phyloP scores from a whole-genome alignment of 2,797 vertebrate species.

The Anas bernieri region DNA sequence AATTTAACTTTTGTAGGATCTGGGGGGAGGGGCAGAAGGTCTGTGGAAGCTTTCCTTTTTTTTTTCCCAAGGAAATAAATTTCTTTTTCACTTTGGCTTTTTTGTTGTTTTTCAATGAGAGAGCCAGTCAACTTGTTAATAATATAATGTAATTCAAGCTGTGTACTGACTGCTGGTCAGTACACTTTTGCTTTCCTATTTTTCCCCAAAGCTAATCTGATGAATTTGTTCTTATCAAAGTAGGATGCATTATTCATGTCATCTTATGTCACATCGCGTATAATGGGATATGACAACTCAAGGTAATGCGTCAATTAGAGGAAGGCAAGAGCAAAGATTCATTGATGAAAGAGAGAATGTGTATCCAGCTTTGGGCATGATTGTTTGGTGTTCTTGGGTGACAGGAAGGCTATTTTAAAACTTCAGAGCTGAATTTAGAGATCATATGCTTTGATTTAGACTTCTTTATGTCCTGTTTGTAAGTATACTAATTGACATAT shows the following conservation, averaged over 20 bases:
- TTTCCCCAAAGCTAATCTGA: not conserved
- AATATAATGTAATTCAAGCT: not conserved
- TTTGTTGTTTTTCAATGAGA: not conserved
- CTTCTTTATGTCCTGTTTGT: not conserved
- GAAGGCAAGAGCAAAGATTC: not conserved
- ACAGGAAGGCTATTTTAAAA: not conserved
- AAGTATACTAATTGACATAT: not conserved
- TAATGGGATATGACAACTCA: conserved; percentile 21
- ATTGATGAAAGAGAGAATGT: not conserved
- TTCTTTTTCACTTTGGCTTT: not conserved
- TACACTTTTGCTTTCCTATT: not conserved
- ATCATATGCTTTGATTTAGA: not conserved
- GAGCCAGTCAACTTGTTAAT: not conserved
- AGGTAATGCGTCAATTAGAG: not conserved
- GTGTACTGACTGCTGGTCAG: not conserved
- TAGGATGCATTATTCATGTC: not conserved
- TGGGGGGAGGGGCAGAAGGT: not conserved
- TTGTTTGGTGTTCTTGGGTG: not conserved
- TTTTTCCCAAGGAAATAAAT: not conserved
- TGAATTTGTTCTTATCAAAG: not conserved
- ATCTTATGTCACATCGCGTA: not conserved
- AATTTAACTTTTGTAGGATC: not conserved
- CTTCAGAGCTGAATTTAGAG: not conserved
- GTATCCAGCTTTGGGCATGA: not conserved
- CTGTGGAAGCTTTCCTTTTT: not conserved